Base-by-base conservation (phyloP, 2,888 invertebrate genomes). In the Hypsopygia costalis region DNA sequence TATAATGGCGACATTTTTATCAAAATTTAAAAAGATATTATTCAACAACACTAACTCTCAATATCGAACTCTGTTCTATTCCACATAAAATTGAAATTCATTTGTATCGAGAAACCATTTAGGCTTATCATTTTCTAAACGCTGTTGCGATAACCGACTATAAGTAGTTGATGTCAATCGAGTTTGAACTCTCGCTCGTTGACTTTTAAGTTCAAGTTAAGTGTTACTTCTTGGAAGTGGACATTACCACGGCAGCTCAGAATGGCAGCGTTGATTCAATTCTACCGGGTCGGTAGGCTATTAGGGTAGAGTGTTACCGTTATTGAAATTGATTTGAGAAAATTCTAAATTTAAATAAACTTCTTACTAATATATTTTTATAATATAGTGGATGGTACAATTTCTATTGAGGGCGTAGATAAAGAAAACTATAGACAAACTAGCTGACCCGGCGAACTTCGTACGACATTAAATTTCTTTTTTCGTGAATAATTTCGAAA, bases 221-320 rank as follows among this genome's bases (percentile, higher is more conserved):
- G 3, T 7, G 22, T 11, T 9, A 34, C 38, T 11, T 40, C 43
- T 43, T 43, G 39, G 22, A 33, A 41, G 36, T 33, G 34, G 36
- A 25, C 25, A 25, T 25, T 25, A 25, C 25, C n/a, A n/a, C 25
- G 7, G 25, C 25, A 25, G 25, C 25, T 46, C 40, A 33, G 41
- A 38, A 41, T 41, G 48, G 41, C 34, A 34, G 43, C 50, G 20
- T 46, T 55, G 53, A 60, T 60, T 58, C 49, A 46, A 59, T 58
- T 58, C 47, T 45, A 45, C 44, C 49, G 51, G 57, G 50, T 58
- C 57, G 52, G 45, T 47, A 38, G 41, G 50, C 52, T 50, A 46
- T 53, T 58, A 52, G 50, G 47, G 44, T 42, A 46, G 44, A 50
- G 44, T 49, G 58, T 48, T 50, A 45, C 45, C 43, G 46, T 49